Evolutionary conservation across 2,797 vertebrate species (phyloP).

Genomic region (Chloroceryle amazona): DNA sequence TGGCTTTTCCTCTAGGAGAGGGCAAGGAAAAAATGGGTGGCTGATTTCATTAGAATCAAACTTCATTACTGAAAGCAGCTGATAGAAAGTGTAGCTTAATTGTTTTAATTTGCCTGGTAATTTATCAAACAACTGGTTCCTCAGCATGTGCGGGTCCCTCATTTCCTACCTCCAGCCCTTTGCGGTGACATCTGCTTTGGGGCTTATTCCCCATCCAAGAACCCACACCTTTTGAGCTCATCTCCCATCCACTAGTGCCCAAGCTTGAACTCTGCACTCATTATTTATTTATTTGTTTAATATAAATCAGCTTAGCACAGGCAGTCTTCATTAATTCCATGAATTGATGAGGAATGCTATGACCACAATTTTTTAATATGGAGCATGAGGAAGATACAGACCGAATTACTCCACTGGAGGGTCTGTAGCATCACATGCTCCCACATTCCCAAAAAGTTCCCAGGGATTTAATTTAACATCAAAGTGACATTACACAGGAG

Average conservation of each 20-base stretch:
- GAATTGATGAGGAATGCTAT: neutral
- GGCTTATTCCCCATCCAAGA: neutral
- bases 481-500: neutral
- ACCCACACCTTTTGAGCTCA: neutral
- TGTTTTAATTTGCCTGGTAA: neutral
- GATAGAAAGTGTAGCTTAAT: neutral
- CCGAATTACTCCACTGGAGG: neutral
- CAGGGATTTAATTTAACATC: neutral
- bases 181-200: accelerated
- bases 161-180: neutral
- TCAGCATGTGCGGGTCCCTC: accelerated
- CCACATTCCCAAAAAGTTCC: neutral
- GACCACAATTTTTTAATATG: neutral
- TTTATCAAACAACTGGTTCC: neutral
- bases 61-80: neutral
- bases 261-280: neutral
- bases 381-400: neutral
- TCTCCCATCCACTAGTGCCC: neutral
- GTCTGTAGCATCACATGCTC: neutral
- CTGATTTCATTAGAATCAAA: neutral
- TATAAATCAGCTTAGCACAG: neutral
- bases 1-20: neutral
- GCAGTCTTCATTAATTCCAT: neutral
- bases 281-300: neutral
- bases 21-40: neutral